These are phyloP conservation scores for Peromyscus attwateri DNA, from an alignment of 2,797 vertebrate species.

Conservation along the genomic window DNA sequence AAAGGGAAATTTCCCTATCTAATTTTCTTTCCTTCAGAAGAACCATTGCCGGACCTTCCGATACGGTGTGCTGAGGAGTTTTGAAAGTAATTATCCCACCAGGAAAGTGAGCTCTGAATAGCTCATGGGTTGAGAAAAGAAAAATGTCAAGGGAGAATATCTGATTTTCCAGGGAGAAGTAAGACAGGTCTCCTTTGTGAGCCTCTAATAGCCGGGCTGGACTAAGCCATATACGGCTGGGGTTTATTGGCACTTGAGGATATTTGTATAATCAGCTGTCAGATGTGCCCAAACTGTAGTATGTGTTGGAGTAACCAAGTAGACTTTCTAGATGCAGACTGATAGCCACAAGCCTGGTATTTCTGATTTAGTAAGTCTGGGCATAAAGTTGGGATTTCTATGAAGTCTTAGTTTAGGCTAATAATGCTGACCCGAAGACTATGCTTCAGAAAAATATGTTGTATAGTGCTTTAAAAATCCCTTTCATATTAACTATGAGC, in stretches of 20 bases:
- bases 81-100: constrained; percentile 55
- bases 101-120: constrained; percentile 74
- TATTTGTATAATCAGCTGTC: neutral
- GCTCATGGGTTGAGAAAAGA: constrained; percentile 38
- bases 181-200: neutral
- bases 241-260: neutral
- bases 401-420: constrained; percentile 21
- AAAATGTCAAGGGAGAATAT: constrained; percentile 28
- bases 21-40: constrained; percentile 39
- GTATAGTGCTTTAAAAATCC: neutral
- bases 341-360: neutral
- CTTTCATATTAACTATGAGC: neutral
- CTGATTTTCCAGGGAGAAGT: constrained; percentile 17
- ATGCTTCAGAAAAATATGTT: constrained; percentile 40
- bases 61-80: neutral
- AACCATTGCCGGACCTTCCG: constrained; percentile 18
- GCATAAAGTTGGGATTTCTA: constrained; percentile 6
- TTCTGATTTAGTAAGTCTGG: constrained; percentile 2
- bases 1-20: neutral
- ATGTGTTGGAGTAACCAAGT: neutral
- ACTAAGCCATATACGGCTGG: neutral
- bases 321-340: neutral
- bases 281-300: constrained; percentile 1
- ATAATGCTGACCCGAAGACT: neutral
- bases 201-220: neutral